Conservation (phyloP, 23 tunicate species). For the Phallusia fumigata region DNA sequence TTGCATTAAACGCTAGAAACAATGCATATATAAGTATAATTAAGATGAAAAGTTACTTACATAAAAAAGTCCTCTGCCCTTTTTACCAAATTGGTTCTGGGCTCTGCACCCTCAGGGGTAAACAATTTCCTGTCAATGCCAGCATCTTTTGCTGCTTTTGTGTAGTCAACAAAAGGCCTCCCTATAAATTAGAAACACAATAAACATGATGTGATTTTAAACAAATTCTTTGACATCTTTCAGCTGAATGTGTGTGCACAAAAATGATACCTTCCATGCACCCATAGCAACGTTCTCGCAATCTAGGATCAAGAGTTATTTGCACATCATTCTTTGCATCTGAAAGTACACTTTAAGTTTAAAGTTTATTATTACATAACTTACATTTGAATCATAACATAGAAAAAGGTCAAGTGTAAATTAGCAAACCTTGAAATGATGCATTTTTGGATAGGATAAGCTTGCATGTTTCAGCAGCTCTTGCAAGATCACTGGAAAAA, state of each 20-base stretch:
- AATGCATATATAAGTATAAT: too few relatives aligned
- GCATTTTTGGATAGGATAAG: background rate
- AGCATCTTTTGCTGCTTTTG: background rate
- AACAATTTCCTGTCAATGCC: background rate
- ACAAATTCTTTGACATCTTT: background rate
- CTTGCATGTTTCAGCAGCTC: conserved; percentile 18
- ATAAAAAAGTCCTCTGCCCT: background rate
- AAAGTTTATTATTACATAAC: too few relatives aligned
- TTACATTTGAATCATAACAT: too few relatives aligned
- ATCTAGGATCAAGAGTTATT: background rate
- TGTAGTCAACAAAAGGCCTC: background rate
- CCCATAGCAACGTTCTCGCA: conserved; percentile 10
- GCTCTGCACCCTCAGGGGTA: conserved; percentile 5
- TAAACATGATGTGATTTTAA: background rate
- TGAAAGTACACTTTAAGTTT: background rate
- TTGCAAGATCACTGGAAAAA: conserved; percentile 4
- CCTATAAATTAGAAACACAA: background rate
- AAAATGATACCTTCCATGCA: conserved; percentile 1
- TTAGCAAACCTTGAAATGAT: background rate
- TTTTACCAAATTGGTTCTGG: background rate
- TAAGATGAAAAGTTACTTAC: background rate
- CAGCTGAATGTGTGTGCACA: background rate
- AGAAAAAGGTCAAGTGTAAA: too few relatives aligned
- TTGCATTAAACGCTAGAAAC: too few relatives aligned
- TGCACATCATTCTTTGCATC: background rate